These are phyloP conservation scores for Pseudomyrmex dendroicus DNA, from an alignment of 1,140 invertebrate species.

Conservation along the genomic window DNA sequence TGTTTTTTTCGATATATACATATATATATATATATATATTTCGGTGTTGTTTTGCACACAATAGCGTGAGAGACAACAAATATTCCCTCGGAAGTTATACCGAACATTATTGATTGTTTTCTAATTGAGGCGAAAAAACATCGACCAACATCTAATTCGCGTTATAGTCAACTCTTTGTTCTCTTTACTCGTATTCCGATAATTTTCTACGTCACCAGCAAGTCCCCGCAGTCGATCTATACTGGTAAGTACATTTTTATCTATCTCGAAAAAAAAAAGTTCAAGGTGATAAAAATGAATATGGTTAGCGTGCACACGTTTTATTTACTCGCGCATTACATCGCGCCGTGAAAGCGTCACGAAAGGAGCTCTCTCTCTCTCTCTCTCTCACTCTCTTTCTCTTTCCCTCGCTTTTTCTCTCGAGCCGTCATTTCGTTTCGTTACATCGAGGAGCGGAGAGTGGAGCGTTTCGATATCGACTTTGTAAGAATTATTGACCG, in stretches of 20 bases:
- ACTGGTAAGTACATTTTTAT: slow-evolving; percentile 33
- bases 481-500: neutral
- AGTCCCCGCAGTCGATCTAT: neutral
- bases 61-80: neutral
- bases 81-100: no score
- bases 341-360: slow-evolving; percentile 18
- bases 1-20: neutral
- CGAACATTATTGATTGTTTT: no score
- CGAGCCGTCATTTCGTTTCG: neutral
- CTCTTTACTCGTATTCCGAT: no score
- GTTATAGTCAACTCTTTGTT: no score
- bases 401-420: neutral
- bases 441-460: neutral
- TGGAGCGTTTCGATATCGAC: no score
- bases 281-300: slow-evolving; percentile 32
- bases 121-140: no score
- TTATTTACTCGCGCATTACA: slow-evolving; percentile 26
- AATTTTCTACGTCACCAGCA: no score
- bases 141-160: no score
- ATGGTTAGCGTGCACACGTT: neutral
- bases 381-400: no score
- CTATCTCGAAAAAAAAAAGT: slow-evolving; percentile 42
- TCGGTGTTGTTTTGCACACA: neutral
- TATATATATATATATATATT: neutral
- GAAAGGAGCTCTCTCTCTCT: neutral